A percentile compares a stretch with the other conserved stretches of the same genome.
These are phyloP conservation scores for Nesogale talazaci DNA, from an alignment of 2,113 vertebrate genomes.

Conservation along the genomic window DNA sequence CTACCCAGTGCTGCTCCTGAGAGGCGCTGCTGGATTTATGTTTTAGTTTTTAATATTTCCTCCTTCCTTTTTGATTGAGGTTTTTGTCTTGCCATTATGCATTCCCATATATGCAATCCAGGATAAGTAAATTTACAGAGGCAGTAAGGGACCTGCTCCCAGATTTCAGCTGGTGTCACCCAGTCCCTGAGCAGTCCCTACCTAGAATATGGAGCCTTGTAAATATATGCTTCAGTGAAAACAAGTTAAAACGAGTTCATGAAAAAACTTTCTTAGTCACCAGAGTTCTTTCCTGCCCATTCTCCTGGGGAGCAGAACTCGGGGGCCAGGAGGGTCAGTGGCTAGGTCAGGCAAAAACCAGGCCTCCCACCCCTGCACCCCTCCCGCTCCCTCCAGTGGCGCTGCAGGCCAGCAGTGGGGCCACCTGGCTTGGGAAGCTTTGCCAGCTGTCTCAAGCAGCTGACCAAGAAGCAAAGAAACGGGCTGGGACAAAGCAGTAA, in stretches of 20 bases:
- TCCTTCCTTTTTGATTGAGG: too few relatives aligned
- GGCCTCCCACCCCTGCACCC: not conserved
- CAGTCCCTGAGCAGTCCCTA: too few relatives aligned
- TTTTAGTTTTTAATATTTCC: too few relatives aligned
- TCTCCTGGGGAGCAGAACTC: not conserved
- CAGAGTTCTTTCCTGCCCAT: not conserved
- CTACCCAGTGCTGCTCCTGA: too few relatives aligned
- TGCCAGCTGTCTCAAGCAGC: not conserved
- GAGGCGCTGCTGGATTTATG: too few relatives aligned
- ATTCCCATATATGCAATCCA: too few relatives aligned
- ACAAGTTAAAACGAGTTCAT: not conserved
- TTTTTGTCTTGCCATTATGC: too few relatives aligned
- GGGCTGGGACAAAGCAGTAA: slow-evolving; percentile 44
- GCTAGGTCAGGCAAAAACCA: not conserved
- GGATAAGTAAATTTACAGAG: too few relatives aligned
- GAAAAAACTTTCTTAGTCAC: not conserved
- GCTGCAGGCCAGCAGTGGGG: not conserved
- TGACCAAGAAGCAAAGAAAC: slow-evolving; percentile 19
- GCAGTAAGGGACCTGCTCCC: not conserved
- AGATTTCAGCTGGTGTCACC: not conserved
- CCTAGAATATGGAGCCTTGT: not conserved
- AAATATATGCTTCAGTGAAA: slow-evolving; percentile 26
- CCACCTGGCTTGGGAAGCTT: not conserved
- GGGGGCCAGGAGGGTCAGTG: not conserved
- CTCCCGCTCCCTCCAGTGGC: slow-evolving; percentile 32